Conservation (phyloP, 2,113 vertebrate genomes). For the Seriola dumerili region DNA sequence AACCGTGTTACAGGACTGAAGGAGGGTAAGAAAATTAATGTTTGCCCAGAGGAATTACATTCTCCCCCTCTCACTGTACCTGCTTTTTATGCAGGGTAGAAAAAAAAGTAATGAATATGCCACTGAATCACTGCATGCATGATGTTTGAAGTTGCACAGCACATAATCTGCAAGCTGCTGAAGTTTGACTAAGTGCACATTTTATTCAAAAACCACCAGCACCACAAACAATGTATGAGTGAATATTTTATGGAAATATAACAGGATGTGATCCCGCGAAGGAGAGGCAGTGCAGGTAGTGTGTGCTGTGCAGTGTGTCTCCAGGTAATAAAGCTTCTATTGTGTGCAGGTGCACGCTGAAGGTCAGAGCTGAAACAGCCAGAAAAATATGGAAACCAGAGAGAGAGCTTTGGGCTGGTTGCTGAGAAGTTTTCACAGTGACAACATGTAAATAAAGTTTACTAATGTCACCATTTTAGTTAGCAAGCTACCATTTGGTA, state of each 20-base stretch:
- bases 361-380: neutral
- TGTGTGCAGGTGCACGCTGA: constrained; percentile 34
- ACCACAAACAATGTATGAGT: constrained; percentile 12
- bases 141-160: constrained; percentile 23
- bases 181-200: neutral
- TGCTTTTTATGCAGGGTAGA: constrained; percentile 38
- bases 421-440: neutral
- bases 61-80: constrained; percentile 24
- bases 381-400: neutral
- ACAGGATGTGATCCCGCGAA: constrained; percentile 4
- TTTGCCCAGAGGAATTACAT: constrained; percentile 60
- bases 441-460: neutral
- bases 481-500: neutral
- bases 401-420: neutral
- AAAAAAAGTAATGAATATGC: constrained; percentile 34
- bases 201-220: constrained; percentile 30
- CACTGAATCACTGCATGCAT: constrained; percentile 12
- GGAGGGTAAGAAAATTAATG: constrained; percentile 65
- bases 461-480: neutral
- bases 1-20: constrained; percentile 36
- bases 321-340: constrained; percentile 23
- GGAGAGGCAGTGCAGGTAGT: neutral
- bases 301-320: neutral
- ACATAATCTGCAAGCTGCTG: constrained; percentile 27
- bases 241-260: constrained; percentile 29